Evolutionary conservation across 92 coral and sea anemone species (phyloP).

Genomic region (Zoanthus gigantus): DNA sequence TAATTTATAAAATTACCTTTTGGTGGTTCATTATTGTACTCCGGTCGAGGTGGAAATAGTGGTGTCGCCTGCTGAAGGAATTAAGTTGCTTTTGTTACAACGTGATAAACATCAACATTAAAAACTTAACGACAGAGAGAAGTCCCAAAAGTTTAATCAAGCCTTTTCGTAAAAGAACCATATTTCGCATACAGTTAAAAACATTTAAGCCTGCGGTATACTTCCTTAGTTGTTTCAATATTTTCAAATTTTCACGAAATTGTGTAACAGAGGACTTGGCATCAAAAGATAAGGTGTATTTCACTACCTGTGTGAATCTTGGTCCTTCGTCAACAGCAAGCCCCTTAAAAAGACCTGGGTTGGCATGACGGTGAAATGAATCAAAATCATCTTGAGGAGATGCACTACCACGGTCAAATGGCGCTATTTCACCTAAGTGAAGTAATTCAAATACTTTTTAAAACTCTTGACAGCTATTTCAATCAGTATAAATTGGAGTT

Average conservation of each 20-base stretch:
- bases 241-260: no score
- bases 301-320: conserved; percentile 31
- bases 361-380: conserved; percentile 32
- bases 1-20: background rate
- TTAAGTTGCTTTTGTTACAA: background rate
- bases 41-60: conserved; percentile 28
- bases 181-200: no score
- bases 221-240: no score
- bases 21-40: background rate
- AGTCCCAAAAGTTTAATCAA: background rate
- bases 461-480: background rate
- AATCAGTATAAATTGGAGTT: background rate
- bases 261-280: no score
- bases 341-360: conserved; percentile 28
- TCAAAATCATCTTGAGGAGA: conserved; percentile 9
- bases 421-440: background rate
- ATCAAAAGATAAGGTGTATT: no score
- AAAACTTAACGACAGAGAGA: background rate
- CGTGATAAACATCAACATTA: background rate
- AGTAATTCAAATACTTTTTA: background rate
- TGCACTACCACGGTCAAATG: conserved; percentile 7
- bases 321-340: conserved; percentile 42
- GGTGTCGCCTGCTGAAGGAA: conserved; percentile 20
- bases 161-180: background rate
- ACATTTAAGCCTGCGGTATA: no score